These are phyloP conservation scores for Montipora cactus DNA, from an alignment of 64 coral and sea anemone genomes.

Conservation along the genomic window DNA sequence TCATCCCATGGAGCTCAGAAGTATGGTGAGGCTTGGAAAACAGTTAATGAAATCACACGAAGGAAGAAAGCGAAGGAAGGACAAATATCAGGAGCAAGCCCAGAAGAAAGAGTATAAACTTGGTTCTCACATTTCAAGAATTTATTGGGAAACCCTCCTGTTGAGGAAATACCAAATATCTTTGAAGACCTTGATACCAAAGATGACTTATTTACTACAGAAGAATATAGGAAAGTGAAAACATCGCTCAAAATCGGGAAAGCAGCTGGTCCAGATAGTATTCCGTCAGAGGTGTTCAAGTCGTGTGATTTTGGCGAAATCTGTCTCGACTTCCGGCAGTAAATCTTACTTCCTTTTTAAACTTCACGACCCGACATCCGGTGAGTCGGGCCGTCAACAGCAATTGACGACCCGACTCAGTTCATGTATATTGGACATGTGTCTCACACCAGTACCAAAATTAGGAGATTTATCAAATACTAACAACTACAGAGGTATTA, in stretches of 20 bases:
- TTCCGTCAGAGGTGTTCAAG: slow-evolving; percentile 51
- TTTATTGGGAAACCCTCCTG: slow-evolving; percentile 26
- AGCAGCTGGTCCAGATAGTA: slow-evolving; percentile 1
- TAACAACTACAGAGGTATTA: slow-evolving; percentile 41
- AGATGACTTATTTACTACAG: slow-evolving; percentile 3
- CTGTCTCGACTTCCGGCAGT: neutral
- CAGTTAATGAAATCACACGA: slow-evolving; percentile 55
- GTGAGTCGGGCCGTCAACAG: too few relatives aligned
- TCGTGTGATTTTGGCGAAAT: slow-evolving; percentile 6
- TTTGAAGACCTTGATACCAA: slow-evolving; percentile 20
- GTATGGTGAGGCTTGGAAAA: slow-evolving; percentile 56
- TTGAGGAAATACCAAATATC: neutral
- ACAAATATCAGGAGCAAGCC: slow-evolving; percentile 37
- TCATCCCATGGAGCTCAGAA: slow-evolving; percentile 5
- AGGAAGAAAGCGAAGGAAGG: slow-evolving; percentile 68
- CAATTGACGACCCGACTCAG: too few relatives aligned
- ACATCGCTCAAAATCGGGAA: slow-evolving; percentile 15
- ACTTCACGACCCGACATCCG: too few relatives aligned
- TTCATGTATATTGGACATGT: neutral
- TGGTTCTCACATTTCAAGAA: slow-evolving; percentile 10
- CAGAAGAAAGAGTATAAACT: too few relatives aligned
- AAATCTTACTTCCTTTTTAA: too few relatives aligned
- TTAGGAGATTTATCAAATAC: neutral
- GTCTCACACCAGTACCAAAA: slow-evolving; percentile 48
- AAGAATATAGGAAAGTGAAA: slow-evolving; percentile 46